These are phyloP conservation scores for Mayetiola destructor DNA, from an alignment of 2,888 invertebrate genomes.

Conservation along the genomic window DNA sequence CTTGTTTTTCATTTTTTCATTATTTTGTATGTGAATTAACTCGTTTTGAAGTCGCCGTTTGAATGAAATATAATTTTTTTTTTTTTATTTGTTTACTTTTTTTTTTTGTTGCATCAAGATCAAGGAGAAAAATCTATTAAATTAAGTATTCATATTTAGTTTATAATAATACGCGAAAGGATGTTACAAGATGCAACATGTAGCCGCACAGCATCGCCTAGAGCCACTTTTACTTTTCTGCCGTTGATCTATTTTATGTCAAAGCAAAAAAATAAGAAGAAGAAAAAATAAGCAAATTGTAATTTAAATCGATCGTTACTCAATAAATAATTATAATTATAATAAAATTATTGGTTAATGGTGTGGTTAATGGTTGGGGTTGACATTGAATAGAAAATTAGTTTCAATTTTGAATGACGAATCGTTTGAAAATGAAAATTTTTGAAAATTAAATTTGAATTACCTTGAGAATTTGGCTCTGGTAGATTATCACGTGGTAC, in stretches of 20 bases:
- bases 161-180: conserved; percentile 3
- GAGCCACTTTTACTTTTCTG: conserved; percentile 91
- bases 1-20: background rate
- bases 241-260: conserved; percentile 73
- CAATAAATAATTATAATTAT: too few relatives aligned
- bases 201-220: conserved; percentile 86
- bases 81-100: background rate
- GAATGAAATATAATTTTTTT: too few relatives aligned
- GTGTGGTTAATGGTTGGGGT: background rate
- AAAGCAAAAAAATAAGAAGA: background rate
- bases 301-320: too few relatives aligned
- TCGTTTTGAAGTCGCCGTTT: too few relatives aligned
- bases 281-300: background rate
- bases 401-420: background rate
- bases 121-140: conserved; percentile 7
- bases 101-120: background rate
- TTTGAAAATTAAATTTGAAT: conserved; percentile 17
- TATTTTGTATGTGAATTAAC: background rate
- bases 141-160: conserved; percentile 3
- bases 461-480: conserved; percentile 96
- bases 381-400: background rate
- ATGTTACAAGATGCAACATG: conserved; percentile 83
- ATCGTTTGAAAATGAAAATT: background rate
- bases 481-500: conserved; percentile 98
- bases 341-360: background rate